Evolutionary conservation across 2,888 invertebrate genomes (phyloP).

Genomic region (Polyploca ridens): DNA sequence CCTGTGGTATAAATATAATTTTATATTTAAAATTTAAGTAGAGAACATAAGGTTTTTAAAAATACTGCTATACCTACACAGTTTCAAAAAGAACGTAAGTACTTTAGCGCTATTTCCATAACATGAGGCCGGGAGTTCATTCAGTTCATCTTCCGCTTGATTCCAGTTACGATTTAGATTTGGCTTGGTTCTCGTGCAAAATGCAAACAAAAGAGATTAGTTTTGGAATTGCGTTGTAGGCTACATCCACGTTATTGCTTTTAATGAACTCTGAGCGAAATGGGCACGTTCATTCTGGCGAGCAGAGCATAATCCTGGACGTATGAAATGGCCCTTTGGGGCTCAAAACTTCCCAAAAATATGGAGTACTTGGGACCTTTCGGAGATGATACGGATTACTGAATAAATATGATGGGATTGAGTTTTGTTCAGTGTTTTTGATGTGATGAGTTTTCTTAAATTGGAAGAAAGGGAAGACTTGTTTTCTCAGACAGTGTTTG

Average conservation of each 20-base stretch:
- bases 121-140: slow-evolving; percentile 24
- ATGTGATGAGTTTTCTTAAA: slow-evolving; percentile 1
- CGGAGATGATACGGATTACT: slow-evolving; percentile 47
- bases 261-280: slow-evolving; percentile 58
- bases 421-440: neutral
- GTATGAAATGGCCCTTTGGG: slow-evolving; percentile 36
- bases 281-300: slow-evolving; percentile 24
- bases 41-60: too few species aligned
- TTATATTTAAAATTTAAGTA: too few species aligned
- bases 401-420: slow-evolving; percentile 38
- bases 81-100: neutral
- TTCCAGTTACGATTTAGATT: slow-evolving; percentile 52
- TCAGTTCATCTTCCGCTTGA: slow-evolving; percentile 49
- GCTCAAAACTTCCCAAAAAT: slow-evolving; percentile 46
- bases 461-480: neutral
- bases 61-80: neutral
- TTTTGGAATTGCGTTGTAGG: slow-evolving; percentile 62
- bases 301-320: slow-evolving; percentile 36
- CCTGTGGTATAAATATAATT: too few species aligned
- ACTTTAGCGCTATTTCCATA: neutral
- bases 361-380: slow-evolving; percentile 41
- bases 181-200: slow-evolving; percentile 66
- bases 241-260: slow-evolving; percentile 53
- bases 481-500: neutral
- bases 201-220: slow-evolving; percentile 73